Percentiles rank a stretch among this genome's conserved stretches.
Evolutionary conservation across 2,888 invertebrate genomes (phyloP).

Genomic region (Cheilosia grossa): DNA sequence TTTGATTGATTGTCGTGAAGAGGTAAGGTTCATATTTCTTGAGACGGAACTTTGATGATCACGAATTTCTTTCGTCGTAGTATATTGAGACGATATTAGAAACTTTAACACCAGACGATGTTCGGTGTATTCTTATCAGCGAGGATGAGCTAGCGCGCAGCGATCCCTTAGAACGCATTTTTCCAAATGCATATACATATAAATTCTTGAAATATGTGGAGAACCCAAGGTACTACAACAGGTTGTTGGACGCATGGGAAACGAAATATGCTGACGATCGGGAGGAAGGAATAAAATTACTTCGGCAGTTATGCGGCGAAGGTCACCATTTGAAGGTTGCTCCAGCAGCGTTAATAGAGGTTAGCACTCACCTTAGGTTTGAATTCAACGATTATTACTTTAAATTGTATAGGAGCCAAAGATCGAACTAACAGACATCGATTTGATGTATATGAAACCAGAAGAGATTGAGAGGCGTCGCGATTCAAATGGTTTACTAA

Average conservation of each 20-base stretch:
- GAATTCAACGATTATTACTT: neutral
- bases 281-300: conserved; percentile 84
- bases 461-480: conserved; percentile 76
- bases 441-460: conserved; percentile 80
- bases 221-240: conserved; percentile 94
- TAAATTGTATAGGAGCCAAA: conserved; percentile 79
- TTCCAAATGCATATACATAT: conserved; percentile 90
- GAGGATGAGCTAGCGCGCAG: conserved; percentile 93
- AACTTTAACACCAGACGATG: conserved; percentile 94
- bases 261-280: conserved; percentile 87
- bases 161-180: conserved; percentile 90
- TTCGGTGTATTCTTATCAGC: conserved; percentile 91
- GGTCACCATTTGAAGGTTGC: conserved; percentile 90
- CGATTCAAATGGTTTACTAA: conserved; percentile 1
- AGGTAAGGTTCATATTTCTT: conserved; percentile 72
- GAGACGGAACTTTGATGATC: too few species aligned
- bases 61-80: conserved; percentile 79
- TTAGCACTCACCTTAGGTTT: conserved; percentile 37
- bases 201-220: conserved; percentile 92
- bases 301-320: conserved; percentile 87
- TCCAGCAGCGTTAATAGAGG: conserved; percentile 83
- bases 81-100: conserved; percentile 92
- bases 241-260: conserved; percentile 97
- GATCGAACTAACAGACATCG: conserved; percentile 81
- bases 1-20: conserved; percentile 81